Percentiles rank a stretch among this genome's conserved stretches.
Conservation (phyloP, 1,140 invertebrate genomes). For the Mizuhopecten yessoensis region DNA sequence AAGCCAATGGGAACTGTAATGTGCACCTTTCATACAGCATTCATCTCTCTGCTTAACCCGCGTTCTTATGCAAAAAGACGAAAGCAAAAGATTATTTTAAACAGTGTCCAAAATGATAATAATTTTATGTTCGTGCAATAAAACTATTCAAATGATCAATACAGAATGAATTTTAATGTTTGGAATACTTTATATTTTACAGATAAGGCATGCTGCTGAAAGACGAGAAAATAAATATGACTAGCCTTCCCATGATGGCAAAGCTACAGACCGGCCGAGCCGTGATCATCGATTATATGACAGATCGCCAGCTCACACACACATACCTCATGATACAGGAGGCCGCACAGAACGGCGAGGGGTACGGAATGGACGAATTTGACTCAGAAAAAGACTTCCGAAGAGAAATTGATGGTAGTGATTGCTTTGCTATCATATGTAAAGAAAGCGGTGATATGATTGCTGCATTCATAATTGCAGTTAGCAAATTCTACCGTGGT, state of each 20-base stretch:
- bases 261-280: slow-evolving; percentile 60
- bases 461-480: slow-evolving; percentile 67
- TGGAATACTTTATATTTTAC: background rate
- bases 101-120: no score
- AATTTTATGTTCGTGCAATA: no score
- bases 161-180: background rate
- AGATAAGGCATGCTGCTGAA: slow-evolving; percentile 20
- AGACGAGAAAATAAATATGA: slow-evolving; percentile 29
- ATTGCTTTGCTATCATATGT: slow-evolving; percentile 65
- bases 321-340: slow-evolving; percentile 69
- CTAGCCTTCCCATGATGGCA: slow-evolving; percentile 59
- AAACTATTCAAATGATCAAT: no score
- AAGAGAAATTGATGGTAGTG: slow-evolving; percentile 66
- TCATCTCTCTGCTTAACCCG: no score
- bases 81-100: no score
- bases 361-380: slow-evolving; percentile 73
- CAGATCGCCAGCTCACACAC: slow-evolving; percentile 64
- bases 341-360: slow-evolving; percentile 66
- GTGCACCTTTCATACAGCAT: no score
- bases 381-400: slow-evolving; percentile 69
- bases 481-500: slow-evolving; percentile 72
- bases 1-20: no score
- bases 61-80: no score
- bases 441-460: slow-evolving; percentile 67
- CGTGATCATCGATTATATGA: slow-evolving; percentile 69